Evolutionary conservation across 2,113 vertebrate species (phyloP), one percentile per base, ranked within the genome.

Genomic region (Cygnus atratus): DNA sequence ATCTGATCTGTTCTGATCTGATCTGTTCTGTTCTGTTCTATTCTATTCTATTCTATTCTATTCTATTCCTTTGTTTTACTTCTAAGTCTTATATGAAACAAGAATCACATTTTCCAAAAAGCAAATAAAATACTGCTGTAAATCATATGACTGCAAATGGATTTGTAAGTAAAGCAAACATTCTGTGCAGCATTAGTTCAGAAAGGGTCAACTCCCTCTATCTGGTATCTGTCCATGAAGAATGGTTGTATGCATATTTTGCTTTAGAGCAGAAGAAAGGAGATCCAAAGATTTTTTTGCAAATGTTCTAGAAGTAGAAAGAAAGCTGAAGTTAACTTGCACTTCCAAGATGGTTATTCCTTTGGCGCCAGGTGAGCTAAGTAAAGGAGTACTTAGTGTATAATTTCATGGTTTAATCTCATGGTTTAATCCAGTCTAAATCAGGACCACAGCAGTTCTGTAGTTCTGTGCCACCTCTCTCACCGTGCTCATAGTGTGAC

Each of bases 401-500:
- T 37, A 62, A 14, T 62, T 62, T 26, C 14, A 26, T 62, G 59
- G 19, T 48, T 75, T 50, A 76, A 61, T 67, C 48, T 26, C 14
- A 62, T 62, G 59, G 19, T 48, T 75, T 50, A 76, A 61, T 67
- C 48, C 43, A 0, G 1, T 52, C 25, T 82, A 44, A 75, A 3
- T 59, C 2, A 3, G 48, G 70, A 75, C 19, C 50, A 5, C 5
- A 50, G 37, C 4, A 55, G 16, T 74, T 71, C 28, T 74, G n/a
- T 44, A 48, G 22, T 79, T 20, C 11, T 75, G 2, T 28, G 3
- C 11, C 11, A 14, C 41, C 35, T 43, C 8, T 37, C 16, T 11
- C 7, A 15, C 15, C 2, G 11, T 0, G 2, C 31, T 24, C 33
- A 6, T 24, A 41, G 37, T 43, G 6, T 25, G 12, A 62, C 19